Evolutionary conservation across 2,797 vertebrate genomes (phyloP).

Genomic region (Prionace glauca): DNA sequence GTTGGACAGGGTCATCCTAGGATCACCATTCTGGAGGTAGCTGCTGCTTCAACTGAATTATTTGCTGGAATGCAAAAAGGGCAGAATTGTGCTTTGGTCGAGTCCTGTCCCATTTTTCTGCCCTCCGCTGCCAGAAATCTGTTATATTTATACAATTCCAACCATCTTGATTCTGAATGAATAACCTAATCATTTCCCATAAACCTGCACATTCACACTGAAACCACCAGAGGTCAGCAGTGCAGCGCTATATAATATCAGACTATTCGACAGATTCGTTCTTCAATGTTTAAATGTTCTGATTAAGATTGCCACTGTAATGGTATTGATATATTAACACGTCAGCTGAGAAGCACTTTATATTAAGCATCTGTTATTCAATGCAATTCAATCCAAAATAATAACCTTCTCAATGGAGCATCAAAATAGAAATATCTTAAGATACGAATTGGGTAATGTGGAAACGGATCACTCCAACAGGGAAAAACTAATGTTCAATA

Average conservation of each 20-base stretch:
- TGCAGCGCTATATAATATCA: background rate
- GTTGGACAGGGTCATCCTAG: background rate
- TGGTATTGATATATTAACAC: background rate
- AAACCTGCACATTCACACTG: background rate
- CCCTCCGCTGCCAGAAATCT: background rate
- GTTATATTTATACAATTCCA: background rate
- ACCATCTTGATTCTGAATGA: background rate
- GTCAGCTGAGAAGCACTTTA: background rate
- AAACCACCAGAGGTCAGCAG: conserved; percentile 7
- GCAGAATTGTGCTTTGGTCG: background rate
- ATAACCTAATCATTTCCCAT: background rate
- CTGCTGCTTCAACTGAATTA: background rate
- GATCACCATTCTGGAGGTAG: background rate
- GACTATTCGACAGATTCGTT: background rate
- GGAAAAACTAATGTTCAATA: background rate
- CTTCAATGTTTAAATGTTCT: background rate
- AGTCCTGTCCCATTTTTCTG: background rate
- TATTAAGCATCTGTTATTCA: background rate
- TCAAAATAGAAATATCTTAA: background rate
- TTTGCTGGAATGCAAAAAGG: background rate
- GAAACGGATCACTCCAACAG: background rate
- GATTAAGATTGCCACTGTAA: background rate
- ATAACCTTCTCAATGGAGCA: background rate
- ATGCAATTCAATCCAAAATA: background rate
- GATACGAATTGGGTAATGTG: background rate